These are phyloP conservation scores for Clostera curtula DNA, from an alignment of 2,888 invertebrate species.

Conservation along the genomic window DNA sequence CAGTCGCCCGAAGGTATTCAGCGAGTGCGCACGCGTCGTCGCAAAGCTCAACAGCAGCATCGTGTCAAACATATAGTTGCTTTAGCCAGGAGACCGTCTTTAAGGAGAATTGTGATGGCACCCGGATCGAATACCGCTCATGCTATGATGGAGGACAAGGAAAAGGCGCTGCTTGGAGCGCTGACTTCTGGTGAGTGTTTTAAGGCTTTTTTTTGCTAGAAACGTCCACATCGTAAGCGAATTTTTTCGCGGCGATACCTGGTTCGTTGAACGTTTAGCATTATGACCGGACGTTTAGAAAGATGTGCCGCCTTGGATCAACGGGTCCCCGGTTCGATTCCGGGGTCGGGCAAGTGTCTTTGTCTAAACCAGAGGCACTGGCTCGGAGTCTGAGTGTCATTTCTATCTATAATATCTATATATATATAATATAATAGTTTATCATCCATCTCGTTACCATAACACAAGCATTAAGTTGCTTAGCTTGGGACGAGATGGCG, in stretches of 20 bases:
- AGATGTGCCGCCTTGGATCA: too few species aligned
- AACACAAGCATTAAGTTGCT: too few species aligned
- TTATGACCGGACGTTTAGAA: too few species aligned
- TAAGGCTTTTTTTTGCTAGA: constrained; percentile 8
- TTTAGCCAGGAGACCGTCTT: constrained; percentile 59
- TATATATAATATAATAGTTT: too few species aligned
- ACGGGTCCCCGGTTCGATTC: too few species aligned
- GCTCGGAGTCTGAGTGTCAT: too few species aligned
- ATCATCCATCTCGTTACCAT: too few species aligned
- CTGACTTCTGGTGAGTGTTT: constrained; percentile 45
- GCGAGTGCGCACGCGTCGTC: constrained; percentile 67
- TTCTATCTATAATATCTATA: too few species aligned
- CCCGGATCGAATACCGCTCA: constrained; percentile 73
- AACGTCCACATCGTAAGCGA: not conserved
- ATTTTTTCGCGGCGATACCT: not conserved
- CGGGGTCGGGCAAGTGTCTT: too few species aligned
- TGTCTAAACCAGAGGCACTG: too few species aligned
- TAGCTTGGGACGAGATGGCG: too few species aligned
- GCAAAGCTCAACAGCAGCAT: constrained; percentile 46
- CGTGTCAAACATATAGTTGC: constrained; percentile 58
- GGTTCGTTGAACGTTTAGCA: too few species aligned
- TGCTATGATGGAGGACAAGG: constrained; percentile 71
- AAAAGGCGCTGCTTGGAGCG: constrained; percentile 56
- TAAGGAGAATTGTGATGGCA: constrained; percentile 72
- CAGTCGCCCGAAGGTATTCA: constrained; percentile 64